These are phyloP conservation scores for Oostethus manadensis DNA, from an alignment of 2,113 vertebrate genomes.

Conservation along the genomic window DNA sequence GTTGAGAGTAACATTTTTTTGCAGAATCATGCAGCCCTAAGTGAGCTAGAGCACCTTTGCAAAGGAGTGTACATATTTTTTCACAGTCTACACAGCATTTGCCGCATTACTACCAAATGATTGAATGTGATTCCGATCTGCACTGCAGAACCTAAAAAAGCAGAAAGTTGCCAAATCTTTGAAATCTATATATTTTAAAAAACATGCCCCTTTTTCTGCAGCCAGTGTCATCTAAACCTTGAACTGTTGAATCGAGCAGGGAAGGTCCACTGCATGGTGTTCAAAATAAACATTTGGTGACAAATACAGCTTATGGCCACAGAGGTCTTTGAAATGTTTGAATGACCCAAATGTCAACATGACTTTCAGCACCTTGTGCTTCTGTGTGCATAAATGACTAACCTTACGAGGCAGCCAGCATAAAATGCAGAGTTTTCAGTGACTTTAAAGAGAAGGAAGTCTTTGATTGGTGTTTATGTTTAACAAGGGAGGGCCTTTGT, in stretches of 20 bases:
- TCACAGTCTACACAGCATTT: not conserved
- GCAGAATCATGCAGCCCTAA: not conserved
- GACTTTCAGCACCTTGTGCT: not conserved
- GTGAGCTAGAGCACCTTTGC: not conserved
- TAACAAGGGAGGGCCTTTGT: not conserved
- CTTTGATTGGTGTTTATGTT: not conserved
- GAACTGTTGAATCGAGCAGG: not conserved
- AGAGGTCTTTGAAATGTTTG: conserved; percentile 37
- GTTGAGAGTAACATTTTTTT: no score
- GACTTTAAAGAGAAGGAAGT: not conserved
- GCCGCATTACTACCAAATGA: not conserved
- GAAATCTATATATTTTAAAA: not conserved
- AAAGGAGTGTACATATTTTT: not conserved
- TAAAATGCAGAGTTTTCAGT: not conserved
- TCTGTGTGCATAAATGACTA: not conserved
- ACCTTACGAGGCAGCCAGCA: not conserved
- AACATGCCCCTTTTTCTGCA: not conserved
- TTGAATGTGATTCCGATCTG: not conserved
- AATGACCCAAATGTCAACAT: conserved; percentile 32
- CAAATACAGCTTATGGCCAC: conserved; percentile 35
- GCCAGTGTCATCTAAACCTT: conserved; percentile 3
- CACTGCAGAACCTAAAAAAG: not conserved
- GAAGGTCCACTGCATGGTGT: conserved; percentile 1
- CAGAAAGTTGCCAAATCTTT: not conserved
- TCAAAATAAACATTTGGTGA: conserved; percentile 40